Conservation (phyloP, 2,113 vertebrate genomes). For the Circaetus gallicus region DNA sequence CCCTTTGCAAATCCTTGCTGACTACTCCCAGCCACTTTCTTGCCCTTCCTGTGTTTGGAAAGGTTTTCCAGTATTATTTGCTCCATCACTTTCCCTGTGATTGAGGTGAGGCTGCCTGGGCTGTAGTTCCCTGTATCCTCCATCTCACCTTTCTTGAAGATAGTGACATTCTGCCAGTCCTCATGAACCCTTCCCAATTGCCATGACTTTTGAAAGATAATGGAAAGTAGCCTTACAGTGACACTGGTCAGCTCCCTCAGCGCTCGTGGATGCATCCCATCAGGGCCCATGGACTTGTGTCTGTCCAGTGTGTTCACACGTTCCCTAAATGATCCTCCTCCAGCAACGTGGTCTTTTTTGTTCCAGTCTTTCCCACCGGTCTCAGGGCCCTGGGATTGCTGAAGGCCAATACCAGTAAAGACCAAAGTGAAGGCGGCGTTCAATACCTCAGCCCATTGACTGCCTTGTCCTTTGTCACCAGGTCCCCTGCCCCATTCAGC, state of each 20-base stretch:
- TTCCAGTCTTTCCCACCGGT: background rate
- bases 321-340: background rate
- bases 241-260: background rate
- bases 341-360: background rate
- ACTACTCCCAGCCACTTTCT: background rate
- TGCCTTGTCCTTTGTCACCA: background rate
- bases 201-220: background rate
- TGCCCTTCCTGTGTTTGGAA: background rate
- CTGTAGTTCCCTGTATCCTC: background rate
- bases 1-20: background rate
- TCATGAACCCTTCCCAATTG: background rate
- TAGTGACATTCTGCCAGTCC: background rate
- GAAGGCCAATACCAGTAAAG: background rate
- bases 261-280: background rate
- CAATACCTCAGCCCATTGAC: background rate
- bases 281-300: background rate
- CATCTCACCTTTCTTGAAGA: background rate
- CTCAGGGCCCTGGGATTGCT: background rate
- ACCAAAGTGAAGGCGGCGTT: background rate
- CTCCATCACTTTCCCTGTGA: background rate
- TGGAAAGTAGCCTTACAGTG: background rate
- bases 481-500: background rate
- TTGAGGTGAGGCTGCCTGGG: background rate
- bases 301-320: background rate
- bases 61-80: background rate